phyloP scores from a whole-genome alignment of 2,888 invertebrate genomes.

The Brachyopa scutellaris region DNA sequence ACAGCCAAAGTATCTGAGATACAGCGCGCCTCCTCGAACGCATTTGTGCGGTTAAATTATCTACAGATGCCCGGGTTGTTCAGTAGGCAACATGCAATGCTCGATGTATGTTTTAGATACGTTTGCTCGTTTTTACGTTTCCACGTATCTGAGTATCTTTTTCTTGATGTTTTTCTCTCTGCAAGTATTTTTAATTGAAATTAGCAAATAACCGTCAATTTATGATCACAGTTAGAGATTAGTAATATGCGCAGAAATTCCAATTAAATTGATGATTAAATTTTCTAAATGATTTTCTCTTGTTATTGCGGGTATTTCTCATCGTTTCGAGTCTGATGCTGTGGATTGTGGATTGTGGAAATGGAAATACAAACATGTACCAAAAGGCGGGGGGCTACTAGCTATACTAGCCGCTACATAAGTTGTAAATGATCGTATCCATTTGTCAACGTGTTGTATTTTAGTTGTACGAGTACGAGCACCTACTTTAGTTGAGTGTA shows the following conservation, averaged over 20 bases:
- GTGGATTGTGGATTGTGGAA: not conserved
- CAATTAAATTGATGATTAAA: conserved; percentile 69
- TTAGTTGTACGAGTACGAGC: conserved; percentile 7
- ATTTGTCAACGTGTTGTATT: conserved; percentile 21
- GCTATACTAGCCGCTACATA: no score
- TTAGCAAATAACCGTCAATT: conserved; percentile 72
- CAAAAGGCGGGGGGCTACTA: not conserved
- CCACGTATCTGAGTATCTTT: no score
- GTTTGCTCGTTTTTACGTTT: conserved; percentile 17
- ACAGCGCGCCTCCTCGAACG: conserved; percentile 25
- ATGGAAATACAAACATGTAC: no score
- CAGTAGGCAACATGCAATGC: conserved; percentile 69
- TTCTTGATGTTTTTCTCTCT: not conserved
- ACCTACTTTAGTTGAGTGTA: not conserved
- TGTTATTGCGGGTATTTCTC: conserved; percentile 13
- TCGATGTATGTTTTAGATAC: conserved; percentile 66
- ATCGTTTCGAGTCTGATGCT: not conserved
- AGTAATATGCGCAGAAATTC: conserved; percentile 67
- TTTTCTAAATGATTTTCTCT: conserved; percentile 56
- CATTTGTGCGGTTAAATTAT: conserved; percentile 55
- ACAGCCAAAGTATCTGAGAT: not conserved
- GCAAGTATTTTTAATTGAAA: conserved; percentile 69
- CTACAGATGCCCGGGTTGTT: conserved; percentile 56
- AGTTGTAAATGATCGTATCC: not conserved
- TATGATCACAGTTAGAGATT: conserved; percentile 71